Evolutionary conservation across 2,113 vertebrate species (phyloP).

Genomic region (Rhodinocichla rosea): DNA sequence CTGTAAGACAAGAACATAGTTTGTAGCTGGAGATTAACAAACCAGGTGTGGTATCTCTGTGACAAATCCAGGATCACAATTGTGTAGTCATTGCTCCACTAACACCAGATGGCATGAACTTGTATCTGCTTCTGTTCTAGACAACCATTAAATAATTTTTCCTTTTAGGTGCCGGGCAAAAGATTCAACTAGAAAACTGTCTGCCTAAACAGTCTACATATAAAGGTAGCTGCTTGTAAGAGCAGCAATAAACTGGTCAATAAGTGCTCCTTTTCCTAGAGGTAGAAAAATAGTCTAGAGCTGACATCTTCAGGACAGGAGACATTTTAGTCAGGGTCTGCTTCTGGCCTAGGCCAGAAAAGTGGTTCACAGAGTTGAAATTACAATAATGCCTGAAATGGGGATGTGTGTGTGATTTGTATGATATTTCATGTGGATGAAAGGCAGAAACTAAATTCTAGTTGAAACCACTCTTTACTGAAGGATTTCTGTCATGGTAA

Average conservation of each 20-base stretch:
- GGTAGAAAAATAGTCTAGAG: background rate
- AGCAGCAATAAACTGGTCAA: background rate
- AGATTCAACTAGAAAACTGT: background rate
- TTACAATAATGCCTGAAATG: background rate
- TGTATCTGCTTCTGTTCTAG: background rate
- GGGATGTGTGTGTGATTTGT: background rate
- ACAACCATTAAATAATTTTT: background rate
- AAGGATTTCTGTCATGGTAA: background rate
- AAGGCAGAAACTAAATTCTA: background rate
- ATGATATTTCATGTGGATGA: background rate
- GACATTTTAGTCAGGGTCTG: background rate
- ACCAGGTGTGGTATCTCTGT: background rate
- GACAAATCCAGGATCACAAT: background rate
- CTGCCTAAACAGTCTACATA: background rate
- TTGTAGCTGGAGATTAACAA: background rate
- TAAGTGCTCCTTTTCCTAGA: background rate
- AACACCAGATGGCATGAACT: background rate
- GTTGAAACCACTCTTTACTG: background rate
- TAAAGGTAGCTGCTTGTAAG: background rate
- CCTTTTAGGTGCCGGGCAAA: background rate
- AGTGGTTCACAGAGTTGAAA: background rate
- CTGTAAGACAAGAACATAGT: conserved; percentile 47
- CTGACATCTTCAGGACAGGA: background rate
- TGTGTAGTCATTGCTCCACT: background rate
- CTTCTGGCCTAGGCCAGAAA: background rate